Evolutionary conservation across 2,113 vertebrate genomes (phyloP).

Genomic region (Stegostoma tigrinum): DNA sequence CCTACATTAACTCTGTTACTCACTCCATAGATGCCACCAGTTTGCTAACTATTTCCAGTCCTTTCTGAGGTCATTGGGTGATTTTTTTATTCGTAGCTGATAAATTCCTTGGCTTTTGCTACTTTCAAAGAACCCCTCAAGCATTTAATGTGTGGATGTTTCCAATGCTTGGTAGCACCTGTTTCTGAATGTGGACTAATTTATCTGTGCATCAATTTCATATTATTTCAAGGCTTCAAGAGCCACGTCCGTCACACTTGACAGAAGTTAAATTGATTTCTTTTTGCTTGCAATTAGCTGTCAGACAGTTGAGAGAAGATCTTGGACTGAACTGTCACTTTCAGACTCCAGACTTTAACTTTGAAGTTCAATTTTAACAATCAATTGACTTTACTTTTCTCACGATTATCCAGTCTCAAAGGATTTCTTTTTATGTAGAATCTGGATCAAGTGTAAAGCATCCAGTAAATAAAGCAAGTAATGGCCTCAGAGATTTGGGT

Average conservation of each 20-base stretch:
- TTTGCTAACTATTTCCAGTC: not conserved
- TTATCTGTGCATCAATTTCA: slow-evolving; percentile 29
- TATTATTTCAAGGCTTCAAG: slow-evolving; percentile 19
- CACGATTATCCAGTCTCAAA: not conserved
- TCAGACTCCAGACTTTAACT: not conserved
- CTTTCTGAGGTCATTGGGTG: not conserved
- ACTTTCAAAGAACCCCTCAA: not conserved
- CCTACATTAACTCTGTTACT: not conserved
- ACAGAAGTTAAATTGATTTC: not conserved
- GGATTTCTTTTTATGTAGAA: too few species aligned
- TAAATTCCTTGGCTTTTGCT: not conserved
- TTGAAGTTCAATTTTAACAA: not conserved
- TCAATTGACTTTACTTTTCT: not conserved
- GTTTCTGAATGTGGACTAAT: not conserved
- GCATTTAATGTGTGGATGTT: not conserved
- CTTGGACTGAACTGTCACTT: not conserved
- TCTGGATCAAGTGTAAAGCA: not conserved
- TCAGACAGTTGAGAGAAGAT: slow-evolving; percentile 13
- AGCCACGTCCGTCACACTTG: not conserved
- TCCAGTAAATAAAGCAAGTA: not conserved
- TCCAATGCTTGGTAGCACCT: not conserved
- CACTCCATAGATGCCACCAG: not conserved
- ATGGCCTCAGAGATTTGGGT: not conserved
- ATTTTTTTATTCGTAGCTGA: not conserved
- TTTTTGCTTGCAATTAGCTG: not conserved